Evolutionary conservation across 2,888 invertebrate genomes (phyloP), one percentile per base, ranked within the genome.

Genomic region (Entomobrya multifasciata): DNA sequence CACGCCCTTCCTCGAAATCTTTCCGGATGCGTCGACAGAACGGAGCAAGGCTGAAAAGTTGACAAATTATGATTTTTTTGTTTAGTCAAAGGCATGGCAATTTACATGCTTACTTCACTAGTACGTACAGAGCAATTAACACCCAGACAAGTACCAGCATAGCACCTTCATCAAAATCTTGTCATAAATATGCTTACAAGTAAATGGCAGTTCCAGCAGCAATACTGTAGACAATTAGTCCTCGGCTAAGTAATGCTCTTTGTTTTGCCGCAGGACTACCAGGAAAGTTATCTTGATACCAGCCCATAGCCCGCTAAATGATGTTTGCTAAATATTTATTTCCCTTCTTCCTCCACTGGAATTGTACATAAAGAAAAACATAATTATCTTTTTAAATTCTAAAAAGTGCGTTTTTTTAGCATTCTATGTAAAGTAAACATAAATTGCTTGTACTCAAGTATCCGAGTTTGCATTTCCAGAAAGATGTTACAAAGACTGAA

Each of bases 201-300:
- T 44, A 67, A 25, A 74, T 22, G 0, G 17, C 27, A 0, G n/a
- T 8, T 25, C 74, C 74, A 52, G 52, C 27, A 17, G 52, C 27
- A 17, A 74, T 27, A 4, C 49, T 15, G 30, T 74, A 74, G 41
- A 74, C 15, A 17, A 74, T 13, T 8, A 74, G n/a, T 25, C 74
- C 74, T 70, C 76, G 52, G 25, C 77, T 44, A 15, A 86, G 0
- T 1, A 47, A 10, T 6, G 36, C 30, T 25, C 86, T 20, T 27
- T 81, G 86, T 20, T n/a, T 60, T 13, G n/a, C 25, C 22, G 86
- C 86, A 17, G 80, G 76, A 55, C 86, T 86, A 8, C 86, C 86
- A 1, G 86, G 86, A 67, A 86, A 86, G 30, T 81, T 81, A 20
- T 86, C 81, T 20, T 86, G 72, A n/a, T 52, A 72, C 47, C 44